Evolutionary conservation across 1,140 invertebrate species (phyloP).

Genomic region (Megathymus violae): DNA sequence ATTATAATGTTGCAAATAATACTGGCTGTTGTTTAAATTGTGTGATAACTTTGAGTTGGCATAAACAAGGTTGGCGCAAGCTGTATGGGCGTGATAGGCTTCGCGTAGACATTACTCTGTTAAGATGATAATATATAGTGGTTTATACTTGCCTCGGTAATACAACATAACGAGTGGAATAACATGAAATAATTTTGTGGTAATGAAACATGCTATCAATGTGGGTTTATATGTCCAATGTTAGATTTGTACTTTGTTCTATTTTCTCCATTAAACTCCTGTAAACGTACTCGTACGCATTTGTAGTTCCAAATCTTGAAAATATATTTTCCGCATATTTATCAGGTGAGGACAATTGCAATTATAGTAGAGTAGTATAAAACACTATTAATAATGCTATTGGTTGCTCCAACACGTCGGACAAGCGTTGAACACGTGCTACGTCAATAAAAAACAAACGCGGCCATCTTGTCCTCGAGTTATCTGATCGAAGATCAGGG

Average conservation of each 20-base stretch:
- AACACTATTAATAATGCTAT: conserved; percentile 28
- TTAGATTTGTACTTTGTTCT: neutral
- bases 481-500: conserved; percentile 75
- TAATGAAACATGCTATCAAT: no score
- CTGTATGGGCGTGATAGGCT: conserved; percentile 29
- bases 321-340: no score
- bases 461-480: conserved; percentile 70
- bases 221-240: no score
- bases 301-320: no score
- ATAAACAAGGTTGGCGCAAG: conserved; percentile 26
- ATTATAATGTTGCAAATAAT: conserved; percentile 34
- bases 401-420: conserved; percentile 39
- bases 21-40: conserved; percentile 32
- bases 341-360: no score
- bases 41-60: conserved; percentile 33
- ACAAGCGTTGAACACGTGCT: conserved; percentile 73
- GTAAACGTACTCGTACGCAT: no score
- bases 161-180: neutral
- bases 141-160: neutral
- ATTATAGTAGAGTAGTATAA: conserved; percentile 13
- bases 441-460: conserved; percentile 61
- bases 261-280: no score
- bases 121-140: conserved; percentile 25
- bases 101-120: conserved; percentile 16
- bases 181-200: neutral